Percentiles rank a stretch among this genome's conserved stretches.
These are phyloP conservation scores for Micronisus gabar DNA, from an alignment of 2,113 vertebrate genomes.

Conservation along the genomic window DNA sequence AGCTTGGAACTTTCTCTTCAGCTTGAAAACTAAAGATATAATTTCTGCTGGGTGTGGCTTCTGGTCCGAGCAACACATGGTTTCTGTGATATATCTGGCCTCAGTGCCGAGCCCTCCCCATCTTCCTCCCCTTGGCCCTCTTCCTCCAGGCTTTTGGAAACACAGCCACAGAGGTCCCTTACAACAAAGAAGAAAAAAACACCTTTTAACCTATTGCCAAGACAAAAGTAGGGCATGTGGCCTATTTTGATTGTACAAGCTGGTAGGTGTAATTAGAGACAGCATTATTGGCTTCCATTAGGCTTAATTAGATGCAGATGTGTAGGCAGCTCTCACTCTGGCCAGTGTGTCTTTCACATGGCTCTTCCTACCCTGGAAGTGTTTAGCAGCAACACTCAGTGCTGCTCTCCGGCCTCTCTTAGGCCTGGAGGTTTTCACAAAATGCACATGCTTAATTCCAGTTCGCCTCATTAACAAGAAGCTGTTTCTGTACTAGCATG, in stretches of 20 bases:
- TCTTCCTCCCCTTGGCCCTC: not conserved
- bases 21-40: not conserved
- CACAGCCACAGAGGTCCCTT: not conserved
- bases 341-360: not conserved
- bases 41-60: not conserved
- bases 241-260: not conserved
- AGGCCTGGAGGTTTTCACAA: not conserved
- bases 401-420: not conserved
- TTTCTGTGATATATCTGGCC: not conserved
- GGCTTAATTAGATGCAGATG: not conserved
- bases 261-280: not conserved
- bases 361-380: not conserved
- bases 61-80: not conserved
- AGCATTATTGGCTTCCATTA: not conserved
- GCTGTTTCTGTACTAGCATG: not conserved
- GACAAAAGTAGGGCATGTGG: not conserved
- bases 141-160: not conserved
- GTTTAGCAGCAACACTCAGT: not conserved
- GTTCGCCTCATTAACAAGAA: not conserved
- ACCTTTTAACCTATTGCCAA: not conserved
- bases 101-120: accelerated
- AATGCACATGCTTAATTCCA: accelerated
- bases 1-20: not conserved
- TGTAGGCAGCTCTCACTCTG: not conserved
- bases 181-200: not conserved